phyloP scores from a whole-genome alignment of 2,113 vertebrate genomes.

The Okapia johnstoni region DNA sequence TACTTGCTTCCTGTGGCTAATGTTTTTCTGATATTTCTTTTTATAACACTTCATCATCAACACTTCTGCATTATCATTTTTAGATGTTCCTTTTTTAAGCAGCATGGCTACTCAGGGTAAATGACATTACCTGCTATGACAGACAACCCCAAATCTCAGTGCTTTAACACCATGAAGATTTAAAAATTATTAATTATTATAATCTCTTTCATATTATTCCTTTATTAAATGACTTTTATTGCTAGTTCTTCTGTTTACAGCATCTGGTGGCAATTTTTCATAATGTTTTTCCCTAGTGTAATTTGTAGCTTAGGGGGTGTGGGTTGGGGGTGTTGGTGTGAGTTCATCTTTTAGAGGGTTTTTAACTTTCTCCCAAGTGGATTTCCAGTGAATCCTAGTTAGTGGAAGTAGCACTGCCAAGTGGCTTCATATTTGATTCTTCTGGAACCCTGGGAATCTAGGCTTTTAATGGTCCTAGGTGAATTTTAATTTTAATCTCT shows the following conservation, averaged over 20 bases:
- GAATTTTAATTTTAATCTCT: slow-evolving; percentile 13
- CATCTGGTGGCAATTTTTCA: neutral
- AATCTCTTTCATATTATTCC: neutral
- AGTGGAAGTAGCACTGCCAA: neutral
- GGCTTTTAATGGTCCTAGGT: neutral
- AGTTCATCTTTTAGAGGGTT: neutral
- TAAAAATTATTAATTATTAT: neutral
- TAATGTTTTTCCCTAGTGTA: neutral
- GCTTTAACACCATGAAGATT: neutral
- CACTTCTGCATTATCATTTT: neutral
- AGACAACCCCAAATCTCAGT: neutral
- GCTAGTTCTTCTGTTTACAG: neutral
- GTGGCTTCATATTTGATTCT: neutral
- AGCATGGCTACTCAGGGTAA: neutral
- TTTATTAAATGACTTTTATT: neutral
- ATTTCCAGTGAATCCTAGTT: neutral
- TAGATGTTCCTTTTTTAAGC: neutral
- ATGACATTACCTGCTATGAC: neutral
- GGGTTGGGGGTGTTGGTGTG: neutral
- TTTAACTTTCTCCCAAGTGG: neutral
- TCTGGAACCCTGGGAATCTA: neutral
- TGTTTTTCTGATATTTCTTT: neutral
- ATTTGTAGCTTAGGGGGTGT: neutral
- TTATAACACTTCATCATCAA: neutral
- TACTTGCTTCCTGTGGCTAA: neutral